Evolutionary conservation across 2,797 vertebrate species (phyloP).

Genomic region (Mionectes olivaceus): DNA sequence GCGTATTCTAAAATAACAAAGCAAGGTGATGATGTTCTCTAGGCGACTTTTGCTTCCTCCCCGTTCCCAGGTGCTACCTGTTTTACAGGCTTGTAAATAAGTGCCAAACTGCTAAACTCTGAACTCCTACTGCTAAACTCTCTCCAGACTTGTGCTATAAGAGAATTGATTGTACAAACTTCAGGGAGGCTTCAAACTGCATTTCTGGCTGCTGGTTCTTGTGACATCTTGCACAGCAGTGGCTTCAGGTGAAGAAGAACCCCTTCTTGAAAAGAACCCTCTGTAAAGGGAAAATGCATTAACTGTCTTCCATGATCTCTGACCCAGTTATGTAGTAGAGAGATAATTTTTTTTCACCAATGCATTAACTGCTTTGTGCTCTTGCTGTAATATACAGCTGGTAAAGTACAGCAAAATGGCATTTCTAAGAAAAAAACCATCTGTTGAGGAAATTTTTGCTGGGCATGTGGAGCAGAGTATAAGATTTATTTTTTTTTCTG

Average conservation of each 20-base stretch:
- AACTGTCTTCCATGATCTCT: background rate
- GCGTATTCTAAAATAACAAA: background rate
- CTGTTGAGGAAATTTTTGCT: background rate
- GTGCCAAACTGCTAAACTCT: background rate
- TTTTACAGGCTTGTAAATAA: conserved; percentile 24
- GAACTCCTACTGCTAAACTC: conserved; percentile 3
- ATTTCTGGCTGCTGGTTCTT: background rate
- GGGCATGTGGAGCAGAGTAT: background rate
- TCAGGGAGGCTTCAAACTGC: background rate
- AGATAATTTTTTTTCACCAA: background rate
- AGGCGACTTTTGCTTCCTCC: conserved; percentile 3
- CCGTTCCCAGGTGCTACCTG: conserved; percentile 31
- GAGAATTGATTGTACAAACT: background rate
- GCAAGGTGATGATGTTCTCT: background rate
- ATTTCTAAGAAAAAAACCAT: background rate
- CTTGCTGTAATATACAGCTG: background rate
- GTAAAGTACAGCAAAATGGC: background rate
- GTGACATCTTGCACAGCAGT: background rate
- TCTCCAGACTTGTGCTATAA: background rate
- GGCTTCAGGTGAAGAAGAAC: background rate
- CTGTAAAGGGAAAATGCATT: background rate
- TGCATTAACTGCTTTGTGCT: background rate
- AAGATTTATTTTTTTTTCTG: background rate
- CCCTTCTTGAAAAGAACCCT: background rate
- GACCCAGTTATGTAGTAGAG: background rate